These are phyloP conservation scores for Sebastes fasciatus DNA, from an alignment of 2,113 vertebrate species.

Conservation along the genomic window DNA sequence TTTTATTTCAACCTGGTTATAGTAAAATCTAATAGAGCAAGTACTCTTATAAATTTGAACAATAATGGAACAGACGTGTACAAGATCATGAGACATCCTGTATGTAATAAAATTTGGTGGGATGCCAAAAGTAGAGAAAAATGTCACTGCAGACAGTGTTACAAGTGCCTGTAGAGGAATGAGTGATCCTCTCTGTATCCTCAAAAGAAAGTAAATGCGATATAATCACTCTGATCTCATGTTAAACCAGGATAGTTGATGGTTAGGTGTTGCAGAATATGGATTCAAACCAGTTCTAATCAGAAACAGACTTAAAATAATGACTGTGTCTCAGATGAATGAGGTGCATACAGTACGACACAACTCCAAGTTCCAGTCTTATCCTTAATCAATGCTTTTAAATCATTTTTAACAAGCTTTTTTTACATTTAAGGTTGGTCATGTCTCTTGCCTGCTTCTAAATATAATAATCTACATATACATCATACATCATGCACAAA, in stretches of 20 bases:
- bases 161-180: not conserved
- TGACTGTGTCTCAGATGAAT: no score
- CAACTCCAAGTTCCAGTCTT: no score
- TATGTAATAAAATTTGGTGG: not conserved
- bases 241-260: not conserved
- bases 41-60: no score
- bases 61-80: not conserved
- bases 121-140: not conserved
- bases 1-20: not conserved
- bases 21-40: not conserved
- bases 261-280: not conserved
- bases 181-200: not conserved
- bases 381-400: no score
- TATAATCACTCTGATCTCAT: not conserved
- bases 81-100: not conserved
- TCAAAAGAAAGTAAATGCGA: no score
- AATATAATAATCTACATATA: not conserved
- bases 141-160: not conserved
- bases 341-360: no score
- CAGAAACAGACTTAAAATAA: no score
- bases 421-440: no score
- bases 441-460: no score
- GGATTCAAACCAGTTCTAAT: no score
- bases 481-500: not conserved
- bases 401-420: no score